Evolutionary conservation across 2,888 invertebrate species (phyloP), one percentile per base, ranked within the genome.

Genomic region (Tenthredo scrophulariae): DNA sequence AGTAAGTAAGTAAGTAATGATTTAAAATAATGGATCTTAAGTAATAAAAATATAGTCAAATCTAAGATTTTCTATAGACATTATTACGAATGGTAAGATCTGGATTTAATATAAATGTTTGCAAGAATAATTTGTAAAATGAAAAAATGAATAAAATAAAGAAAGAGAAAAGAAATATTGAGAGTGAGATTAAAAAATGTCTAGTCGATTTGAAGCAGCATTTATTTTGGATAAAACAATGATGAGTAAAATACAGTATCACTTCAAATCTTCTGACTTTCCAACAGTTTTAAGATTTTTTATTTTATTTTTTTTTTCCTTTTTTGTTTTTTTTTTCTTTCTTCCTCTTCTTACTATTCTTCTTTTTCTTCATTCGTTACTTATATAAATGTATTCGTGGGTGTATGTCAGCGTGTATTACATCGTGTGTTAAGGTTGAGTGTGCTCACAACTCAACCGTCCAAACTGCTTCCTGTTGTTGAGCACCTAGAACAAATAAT

Each of bases 401-500:
- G 87, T 88, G 88, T 90, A 89, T 90, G 89, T 90, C 89, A 91
- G 87, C 89, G 89, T 90, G 89, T 89, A 88, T 90, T 91, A 90
- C 88, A 85, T 84, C 37, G 85, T 84, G 62, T 84, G 77, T 86
- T 65, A 86, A 88, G 88, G 88, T 88, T 89, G 89, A 88, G 87
- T 88, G 54, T 87, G 88, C 87, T 88, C 84, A 87, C 86, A 86
- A 90, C 88, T 88, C 87, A 87, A 88, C 87, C 87, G 88, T 89
- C 87, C 88, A 86, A 89, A 89, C 89, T 86, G 86, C 88, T 86
- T 85, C 84, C 87, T 87, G 86, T 87, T 65, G 87, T 85, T 85
- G 88, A 88, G 85, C 86, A 86, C 87, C 89, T 89, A 86, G 33
- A 88, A 88, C 54, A 85, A 84, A 83, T 29, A 58, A 26, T 40